phyloP scores from a whole-genome alignment of 2,888 invertebrate genomes.

The Sesamia inferens region DNA sequence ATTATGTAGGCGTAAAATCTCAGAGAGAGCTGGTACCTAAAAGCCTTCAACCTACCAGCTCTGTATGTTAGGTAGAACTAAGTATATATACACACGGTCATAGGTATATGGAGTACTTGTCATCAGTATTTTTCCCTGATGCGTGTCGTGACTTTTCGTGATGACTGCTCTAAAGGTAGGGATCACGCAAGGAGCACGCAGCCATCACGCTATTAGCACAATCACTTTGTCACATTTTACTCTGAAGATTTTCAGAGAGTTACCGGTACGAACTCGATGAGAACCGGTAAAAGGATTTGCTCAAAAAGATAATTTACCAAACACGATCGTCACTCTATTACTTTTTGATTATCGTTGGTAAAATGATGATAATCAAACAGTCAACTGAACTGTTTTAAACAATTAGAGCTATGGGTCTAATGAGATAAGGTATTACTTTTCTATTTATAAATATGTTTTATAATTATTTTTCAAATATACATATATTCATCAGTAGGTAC shows the following conservation, averaged over 20 bases:
- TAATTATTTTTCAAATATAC: not conserved
- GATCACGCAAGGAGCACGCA: conserved; percentile 40
- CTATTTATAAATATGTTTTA: not conserved
- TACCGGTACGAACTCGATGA: conserved; percentile 33
- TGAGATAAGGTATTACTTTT: not conserved
- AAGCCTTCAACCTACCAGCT: no score
- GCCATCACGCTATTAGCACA: conserved; percentile 32
- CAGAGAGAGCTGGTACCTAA: no score
- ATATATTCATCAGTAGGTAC: not conserved
- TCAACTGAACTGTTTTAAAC: conserved; percentile 6
- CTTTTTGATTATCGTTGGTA: conserved; percentile 33
- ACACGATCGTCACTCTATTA: conserved; percentile 46
- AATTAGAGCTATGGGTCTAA: conserved; percentile 42
- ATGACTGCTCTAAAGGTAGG: not conserved
- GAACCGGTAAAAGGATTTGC: conserved; percentile 17
- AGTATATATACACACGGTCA: not conserved
- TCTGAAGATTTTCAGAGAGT: conserved; percentile 24
- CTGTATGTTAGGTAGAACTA: not conserved
- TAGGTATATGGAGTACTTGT: not conserved
- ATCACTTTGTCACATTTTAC: conserved; percentile 9
- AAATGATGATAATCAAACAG: not conserved
- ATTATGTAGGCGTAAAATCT: no score
- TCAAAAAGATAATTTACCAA: conserved; percentile 36
- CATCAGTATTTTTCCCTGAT: conserved; percentile 19
- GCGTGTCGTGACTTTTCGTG: not conserved